A percentile compares a stretch with the other conserved stretches of the same genome.
Evolutionary conservation across 2,888 invertebrate species (phyloP).

Genomic region (Micoletzkya japonica): DNA sequence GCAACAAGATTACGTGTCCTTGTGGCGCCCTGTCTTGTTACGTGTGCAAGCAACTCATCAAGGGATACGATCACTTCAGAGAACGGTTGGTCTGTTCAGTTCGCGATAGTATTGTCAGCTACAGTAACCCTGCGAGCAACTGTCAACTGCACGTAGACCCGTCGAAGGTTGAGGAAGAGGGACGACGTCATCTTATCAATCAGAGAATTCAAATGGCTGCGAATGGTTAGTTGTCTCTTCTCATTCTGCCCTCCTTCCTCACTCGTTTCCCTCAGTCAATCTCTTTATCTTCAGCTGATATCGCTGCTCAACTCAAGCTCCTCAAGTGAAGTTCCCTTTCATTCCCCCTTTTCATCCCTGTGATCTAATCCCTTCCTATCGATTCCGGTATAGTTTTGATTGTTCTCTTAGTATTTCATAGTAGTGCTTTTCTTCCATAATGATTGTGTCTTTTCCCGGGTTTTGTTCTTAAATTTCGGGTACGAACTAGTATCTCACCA

Average conservation of each 20-base stretch:
- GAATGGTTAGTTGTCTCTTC: neutral
- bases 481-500: too few relatives aligned
- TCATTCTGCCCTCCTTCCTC: neutral
- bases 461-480: too few relatives aligned
- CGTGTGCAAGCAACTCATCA: conserved; percentile 67
- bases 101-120: neutral
- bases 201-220: neutral
- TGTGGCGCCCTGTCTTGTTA: conserved; percentile 72
- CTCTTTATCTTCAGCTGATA: neutral
- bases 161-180: neutral
- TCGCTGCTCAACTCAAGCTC: neutral
- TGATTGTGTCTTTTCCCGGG: too few relatives aligned
- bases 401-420: too few relatives aligned
- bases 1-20: conserved; percentile 71
- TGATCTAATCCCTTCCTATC: too few relatives aligned
- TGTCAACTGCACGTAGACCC: neutral
- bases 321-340: neutral
- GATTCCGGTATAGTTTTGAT: too few relatives aligned
- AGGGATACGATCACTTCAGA: conserved; percentile 21
- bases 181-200: neutral
- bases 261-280: neutral
- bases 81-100: neutral
- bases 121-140: neutral
- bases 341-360: neutral
- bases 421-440: too few relatives aligned